Percentiles rank a stretch among this genome's conserved stretches.
Conservation (phyloP, 2,797 vertebrate species). For the Oceanodroma leucorhoa region DNA sequence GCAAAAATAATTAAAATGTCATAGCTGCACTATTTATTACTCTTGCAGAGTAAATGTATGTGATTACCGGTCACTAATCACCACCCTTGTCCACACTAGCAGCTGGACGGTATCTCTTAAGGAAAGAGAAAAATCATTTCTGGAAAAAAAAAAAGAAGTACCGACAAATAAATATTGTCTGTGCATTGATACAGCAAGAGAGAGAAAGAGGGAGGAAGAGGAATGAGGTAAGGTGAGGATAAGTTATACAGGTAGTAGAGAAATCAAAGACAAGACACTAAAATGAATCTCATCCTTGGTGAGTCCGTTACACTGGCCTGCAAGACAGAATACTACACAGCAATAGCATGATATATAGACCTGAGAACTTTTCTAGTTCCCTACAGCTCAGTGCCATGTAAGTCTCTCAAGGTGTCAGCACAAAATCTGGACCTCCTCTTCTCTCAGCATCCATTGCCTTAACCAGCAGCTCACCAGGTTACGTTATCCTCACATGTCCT, state of each 20-base stretch:
- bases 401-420: background rate
- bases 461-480: background rate
- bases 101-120: background rate
- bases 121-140: background rate
- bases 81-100: background rate
- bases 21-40: background rate
- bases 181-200: background rate
- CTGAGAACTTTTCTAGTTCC: background rate
- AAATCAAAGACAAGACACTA: background rate
- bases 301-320: background rate
- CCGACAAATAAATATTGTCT: background rate
- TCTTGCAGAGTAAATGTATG: background rate
- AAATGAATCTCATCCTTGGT: background rate
- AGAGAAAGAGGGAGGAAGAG: background rate
- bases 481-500: fast-evolving
- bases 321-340: background rate
- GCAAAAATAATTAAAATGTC: background rate
- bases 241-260: background rate
- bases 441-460: background rate
- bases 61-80: background rate
- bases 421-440: background rate
- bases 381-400: background rate
- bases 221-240: background rate
- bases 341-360: background rate
- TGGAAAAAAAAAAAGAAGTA: background rate